These are phyloP conservation scores for Hemichromis elongatus DNA, from an alignment of 2,113 vertebrate species.

Conservation along the genomic window DNA sequence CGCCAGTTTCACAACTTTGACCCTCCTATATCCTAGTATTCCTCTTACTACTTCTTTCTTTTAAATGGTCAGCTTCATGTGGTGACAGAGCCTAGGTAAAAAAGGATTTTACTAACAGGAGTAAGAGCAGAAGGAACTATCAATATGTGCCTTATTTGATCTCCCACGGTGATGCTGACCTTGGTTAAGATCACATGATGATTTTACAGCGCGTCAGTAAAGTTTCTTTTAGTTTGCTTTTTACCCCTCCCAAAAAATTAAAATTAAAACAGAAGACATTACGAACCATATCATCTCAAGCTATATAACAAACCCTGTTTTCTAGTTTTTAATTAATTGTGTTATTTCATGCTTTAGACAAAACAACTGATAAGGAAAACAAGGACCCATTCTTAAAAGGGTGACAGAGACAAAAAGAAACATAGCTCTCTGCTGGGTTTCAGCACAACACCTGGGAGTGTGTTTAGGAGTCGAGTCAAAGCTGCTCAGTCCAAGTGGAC, in stretches of 20 bases:
- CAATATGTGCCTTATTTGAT: not conserved
- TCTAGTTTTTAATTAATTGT: not conserved
- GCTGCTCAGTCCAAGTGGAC: not conserved
- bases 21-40: conserved; percentile 24
- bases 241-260: not conserved
- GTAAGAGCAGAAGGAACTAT: not conserved
- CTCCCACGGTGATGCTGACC: not conserved
- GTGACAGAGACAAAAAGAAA: not conserved
- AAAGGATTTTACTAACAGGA: conserved; percentile 35
- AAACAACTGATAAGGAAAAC: conserved; percentile 51
- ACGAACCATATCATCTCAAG: not conserved
- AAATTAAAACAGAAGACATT: not conserved
- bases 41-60: conserved; percentile 45
- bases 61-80: conserved; percentile 42
- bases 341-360: not conserved
- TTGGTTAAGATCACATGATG: not conserved
- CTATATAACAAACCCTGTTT: not conserved
- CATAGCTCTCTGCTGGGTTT: not conserved
- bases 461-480: conserved; percentile 4
- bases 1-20: conserved; percentile 56
- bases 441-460: not conserved
- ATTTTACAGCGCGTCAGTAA: not conserved
- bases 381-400: conserved; percentile 18
- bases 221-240: not conserved
- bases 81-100: conserved; percentile 48